Conservation (phyloP, 2,888 invertebrate species). For the Drosophila tripunctata region DNA sequence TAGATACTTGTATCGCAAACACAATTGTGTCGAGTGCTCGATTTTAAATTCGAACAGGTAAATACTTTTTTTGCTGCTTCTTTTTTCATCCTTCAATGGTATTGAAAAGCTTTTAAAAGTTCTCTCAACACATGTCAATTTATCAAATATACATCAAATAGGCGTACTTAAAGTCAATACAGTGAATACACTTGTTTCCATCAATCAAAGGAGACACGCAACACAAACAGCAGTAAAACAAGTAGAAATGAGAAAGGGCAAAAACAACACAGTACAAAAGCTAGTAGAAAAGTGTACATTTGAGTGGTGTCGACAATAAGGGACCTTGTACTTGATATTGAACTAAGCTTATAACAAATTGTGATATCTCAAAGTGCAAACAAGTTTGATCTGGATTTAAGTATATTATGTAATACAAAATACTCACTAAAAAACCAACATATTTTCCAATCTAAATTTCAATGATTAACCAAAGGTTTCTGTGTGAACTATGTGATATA, state of each 20-base stretch:
- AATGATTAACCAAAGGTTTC: too few species aligned
- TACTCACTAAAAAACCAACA: too few species aligned
- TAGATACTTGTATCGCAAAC: too few species aligned
- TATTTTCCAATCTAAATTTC: too few species aligned
- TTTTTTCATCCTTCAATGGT: neutral
- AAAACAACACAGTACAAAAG: neutral
- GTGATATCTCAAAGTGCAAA: too few species aligned
- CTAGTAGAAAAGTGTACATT: too few species aligned
- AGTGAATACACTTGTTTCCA: constrained; percentile 21
- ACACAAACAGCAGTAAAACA: constrained; percentile 14
- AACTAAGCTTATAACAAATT: too few species aligned
- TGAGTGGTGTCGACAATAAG: too few species aligned
- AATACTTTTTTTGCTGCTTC: neutral
- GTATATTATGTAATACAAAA: too few species aligned
- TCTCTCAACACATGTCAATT: constrained; percentile 4
- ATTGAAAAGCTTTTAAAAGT: constrained; percentile 1
- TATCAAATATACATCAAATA: constrained; percentile 17
- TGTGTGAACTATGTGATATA: too few species aligned
- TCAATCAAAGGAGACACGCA: constrained; percentile 38
- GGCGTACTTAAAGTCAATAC: constrained; percentile 12
- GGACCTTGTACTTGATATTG: too few species aligned
- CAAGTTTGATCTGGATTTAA: too few species aligned
- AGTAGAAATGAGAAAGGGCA: neutral
- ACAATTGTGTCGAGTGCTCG: neutral
- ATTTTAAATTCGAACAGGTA: neutral